These are phyloP conservation scores for Dasyornis broadbenti DNA, from an alignment of 2,113 vertebrate genomes.

Conservation along the genomic window DNA sequence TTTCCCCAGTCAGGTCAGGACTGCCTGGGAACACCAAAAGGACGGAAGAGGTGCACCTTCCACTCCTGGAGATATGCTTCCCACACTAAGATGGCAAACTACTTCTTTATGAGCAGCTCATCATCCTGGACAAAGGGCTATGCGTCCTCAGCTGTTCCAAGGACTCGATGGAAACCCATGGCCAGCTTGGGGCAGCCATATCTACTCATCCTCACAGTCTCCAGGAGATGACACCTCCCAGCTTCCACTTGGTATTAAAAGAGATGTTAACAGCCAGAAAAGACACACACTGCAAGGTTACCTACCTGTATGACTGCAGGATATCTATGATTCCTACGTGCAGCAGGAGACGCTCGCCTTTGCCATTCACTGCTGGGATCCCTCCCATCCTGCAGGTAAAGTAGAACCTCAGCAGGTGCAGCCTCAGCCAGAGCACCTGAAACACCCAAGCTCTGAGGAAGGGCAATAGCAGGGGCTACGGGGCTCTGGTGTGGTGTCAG, in stretches of 20 bases:
- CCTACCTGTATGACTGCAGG: conserved; percentile 93
- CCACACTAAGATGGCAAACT: neutral
- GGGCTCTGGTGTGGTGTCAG: neutral
- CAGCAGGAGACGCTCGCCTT: conserved; percentile 89
- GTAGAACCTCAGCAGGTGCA: neutral
- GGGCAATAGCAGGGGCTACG: neutral
- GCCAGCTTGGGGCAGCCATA: neutral
- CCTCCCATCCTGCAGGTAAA: conserved; percentile 87
- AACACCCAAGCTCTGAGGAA: rapidly evolving
- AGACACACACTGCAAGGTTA: neutral
- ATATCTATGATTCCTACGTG: conserved; percentile 97
- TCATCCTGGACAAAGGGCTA: neutral
- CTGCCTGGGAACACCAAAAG: neutral
- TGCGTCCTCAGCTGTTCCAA: neutral
- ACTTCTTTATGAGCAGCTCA: neutral
- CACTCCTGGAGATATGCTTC: neutral
- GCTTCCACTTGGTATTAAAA: neutral
- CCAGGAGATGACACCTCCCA: neutral
- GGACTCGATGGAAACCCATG: neutral
- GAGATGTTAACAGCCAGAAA: neutral
- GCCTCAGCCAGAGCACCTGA: neutral
- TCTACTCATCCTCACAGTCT: neutral
- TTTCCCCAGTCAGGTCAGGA: neutral
- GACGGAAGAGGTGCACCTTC: neutral
- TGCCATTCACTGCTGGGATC: conserved; percentile 92